phyloP scores from a whole-genome alignment of 2,797 vertebrate species.

The Jordanella pulchra region DNA sequence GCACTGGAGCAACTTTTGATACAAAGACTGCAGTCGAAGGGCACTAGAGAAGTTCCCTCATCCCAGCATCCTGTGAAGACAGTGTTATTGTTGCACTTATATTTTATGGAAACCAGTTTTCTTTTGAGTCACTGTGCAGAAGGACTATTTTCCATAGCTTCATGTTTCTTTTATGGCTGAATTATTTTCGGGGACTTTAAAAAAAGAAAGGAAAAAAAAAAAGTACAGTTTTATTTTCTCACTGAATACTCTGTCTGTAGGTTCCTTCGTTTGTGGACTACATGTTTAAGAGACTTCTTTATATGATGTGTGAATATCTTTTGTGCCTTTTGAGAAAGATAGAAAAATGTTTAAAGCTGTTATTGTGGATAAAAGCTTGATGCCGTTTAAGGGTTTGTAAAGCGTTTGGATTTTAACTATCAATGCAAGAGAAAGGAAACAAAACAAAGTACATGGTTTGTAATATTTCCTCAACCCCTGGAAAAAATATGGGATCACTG shows the following conservation, averaged over 20 bases:
- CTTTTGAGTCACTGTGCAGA: slow-evolving; percentile 38
- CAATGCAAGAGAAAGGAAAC: slow-evolving; percentile 15
- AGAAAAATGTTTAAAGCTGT: neutral
- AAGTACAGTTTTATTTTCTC: slow-evolving; percentile 50
- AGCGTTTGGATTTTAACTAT: neutral
- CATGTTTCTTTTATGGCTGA: slow-evolving; percentile 22
- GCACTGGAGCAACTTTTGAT: slow-evolving; percentile 77
- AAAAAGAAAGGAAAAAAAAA: slow-evolving; percentile 2
- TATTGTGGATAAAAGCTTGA: no score
- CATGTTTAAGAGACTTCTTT: slow-evolving; percentile 35
- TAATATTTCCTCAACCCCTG: slow-evolving; percentile 1
- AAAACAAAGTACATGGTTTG: neutral
- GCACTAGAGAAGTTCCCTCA: slow-evolving; percentile 59
- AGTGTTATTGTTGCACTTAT: slow-evolving; percentile 72
- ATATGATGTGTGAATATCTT: slow-evolving; percentile 52
- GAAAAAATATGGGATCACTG: neutral
- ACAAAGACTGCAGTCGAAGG: slow-evolving; percentile 82
- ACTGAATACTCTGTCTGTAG: slow-evolving; percentile 56
- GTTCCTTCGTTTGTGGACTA: slow-evolving; percentile 33
- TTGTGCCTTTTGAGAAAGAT: slow-evolving; percentile 65
- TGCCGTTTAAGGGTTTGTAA: no score
- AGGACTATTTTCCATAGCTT: slow-evolving; percentile 31
- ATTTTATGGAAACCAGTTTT: slow-evolving; percentile 44
- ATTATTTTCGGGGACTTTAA: slow-evolving; percentile 32
- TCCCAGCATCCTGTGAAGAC: slow-evolving; percentile 62